These are phyloP conservation scores for Cirrhinus mrigala DNA, from an alignment of 2,797 vertebrate genomes.

Conservation along the genomic window DNA sequence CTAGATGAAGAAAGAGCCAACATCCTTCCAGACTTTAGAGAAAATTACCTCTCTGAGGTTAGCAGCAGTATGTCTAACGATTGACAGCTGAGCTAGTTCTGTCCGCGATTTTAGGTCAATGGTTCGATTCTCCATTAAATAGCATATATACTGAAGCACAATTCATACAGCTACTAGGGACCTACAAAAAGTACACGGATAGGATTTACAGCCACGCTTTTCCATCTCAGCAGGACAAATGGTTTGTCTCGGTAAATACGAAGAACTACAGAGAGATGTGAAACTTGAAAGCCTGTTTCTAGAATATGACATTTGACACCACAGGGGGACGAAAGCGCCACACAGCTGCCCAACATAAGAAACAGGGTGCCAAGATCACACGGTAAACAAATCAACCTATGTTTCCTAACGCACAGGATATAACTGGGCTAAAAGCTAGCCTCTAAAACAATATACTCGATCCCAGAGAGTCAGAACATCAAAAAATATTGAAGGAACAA, in stretches of 20 bases:
- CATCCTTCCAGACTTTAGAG: neutral
- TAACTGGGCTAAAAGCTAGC: too few species aligned
- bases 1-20: neutral
- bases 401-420: neutral
- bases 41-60: neutral
- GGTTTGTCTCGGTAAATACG: neutral
- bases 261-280: neutral
- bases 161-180: neutral
- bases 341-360: neutral
- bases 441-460: neutral
- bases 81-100: neutral
- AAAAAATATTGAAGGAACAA: too few species aligned
- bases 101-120: neutral
- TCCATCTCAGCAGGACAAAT: neutral
- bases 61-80: neutral
- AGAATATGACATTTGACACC: conserved; percentile 47
- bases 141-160: neutral
- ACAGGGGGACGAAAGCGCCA: neutral
- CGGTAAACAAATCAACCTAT: neutral
- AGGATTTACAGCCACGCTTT: neutral
- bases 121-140: neutral
- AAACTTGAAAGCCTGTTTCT: conserved; percentile 39
- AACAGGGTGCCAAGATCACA: neutral
- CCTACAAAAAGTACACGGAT: neutral
- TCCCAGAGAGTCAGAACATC: neutral